phyloP scores from a whole-genome alignment of 2,888 invertebrate species.

The Caenorhabditis parvicauda region DNA sequence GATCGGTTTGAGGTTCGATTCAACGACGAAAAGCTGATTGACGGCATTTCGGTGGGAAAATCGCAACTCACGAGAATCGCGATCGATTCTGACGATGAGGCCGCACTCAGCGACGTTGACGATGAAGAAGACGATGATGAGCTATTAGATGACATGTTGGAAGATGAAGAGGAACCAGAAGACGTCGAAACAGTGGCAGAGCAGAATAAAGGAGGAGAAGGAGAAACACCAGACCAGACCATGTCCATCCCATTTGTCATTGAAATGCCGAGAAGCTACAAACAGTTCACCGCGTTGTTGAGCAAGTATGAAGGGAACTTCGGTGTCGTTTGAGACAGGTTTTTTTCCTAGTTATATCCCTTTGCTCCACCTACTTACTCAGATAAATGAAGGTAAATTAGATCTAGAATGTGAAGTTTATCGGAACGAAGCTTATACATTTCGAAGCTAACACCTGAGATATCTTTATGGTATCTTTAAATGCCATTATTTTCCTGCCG shows the following conservation, averaged over 20 bases:
- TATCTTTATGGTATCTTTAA: too few species aligned
- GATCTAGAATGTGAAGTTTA: not conserved
- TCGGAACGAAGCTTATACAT: not conserved
- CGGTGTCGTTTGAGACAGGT: constrained; percentile 70
- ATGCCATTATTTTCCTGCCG: too few species aligned
- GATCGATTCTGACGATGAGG: constrained; percentile 6
- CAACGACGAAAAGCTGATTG: constrained; percentile 32
- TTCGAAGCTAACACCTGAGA: too few species aligned
- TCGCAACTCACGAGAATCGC: not conserved
- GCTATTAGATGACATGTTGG: constrained; percentile 39
- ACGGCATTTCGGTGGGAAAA: constrained; percentile 19
- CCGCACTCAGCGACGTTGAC: constrained; percentile 28
- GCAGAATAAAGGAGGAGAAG: too few species aligned
- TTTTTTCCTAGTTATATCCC: not conserved
- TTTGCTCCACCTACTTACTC: not conserved
- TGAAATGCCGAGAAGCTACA: constrained; percentile 38
- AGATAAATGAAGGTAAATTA: not conserved
- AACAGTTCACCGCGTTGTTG: constrained; percentile 25
- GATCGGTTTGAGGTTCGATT: constrained; percentile 34
- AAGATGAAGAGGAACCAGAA: constrained; percentile 13
- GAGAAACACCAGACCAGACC: too few species aligned
- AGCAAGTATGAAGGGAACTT: constrained; percentile 18
- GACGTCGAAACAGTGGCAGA: too few species aligned
- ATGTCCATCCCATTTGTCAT: constrained; percentile 49
- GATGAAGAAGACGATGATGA: constrained; percentile 45